A percentile compares a stretch with the other conserved stretches of the same genome.
phyloP scores from a whole-genome alignment of 2,797 vertebrate species.

The Protonibea diacanthus region DNA sequence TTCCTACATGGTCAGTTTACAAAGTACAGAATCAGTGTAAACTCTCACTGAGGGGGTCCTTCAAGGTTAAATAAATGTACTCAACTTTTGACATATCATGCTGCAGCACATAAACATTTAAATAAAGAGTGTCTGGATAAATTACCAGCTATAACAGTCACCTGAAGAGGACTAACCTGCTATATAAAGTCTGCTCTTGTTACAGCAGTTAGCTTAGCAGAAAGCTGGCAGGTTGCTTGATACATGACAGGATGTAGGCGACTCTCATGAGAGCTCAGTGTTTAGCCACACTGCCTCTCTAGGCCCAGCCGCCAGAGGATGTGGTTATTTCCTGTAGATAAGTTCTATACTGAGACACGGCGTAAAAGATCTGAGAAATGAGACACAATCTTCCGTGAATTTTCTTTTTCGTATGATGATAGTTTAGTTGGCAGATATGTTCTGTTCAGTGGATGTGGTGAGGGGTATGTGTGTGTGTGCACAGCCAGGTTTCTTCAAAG shows the following conservation, averaged over 20 bases:
- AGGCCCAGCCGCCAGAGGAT: constrained; percentile 80
- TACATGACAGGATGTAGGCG: constrained; percentile 78
- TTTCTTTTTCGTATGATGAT: not conserved
- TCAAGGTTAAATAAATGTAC: constrained; percentile 45
- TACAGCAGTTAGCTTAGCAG: constrained; percentile 28
- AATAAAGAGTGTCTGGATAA: constrained; percentile 5
- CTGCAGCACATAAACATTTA: not conserved
- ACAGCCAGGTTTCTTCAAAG: constrained; percentile 19
- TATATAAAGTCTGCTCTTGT: not conserved
- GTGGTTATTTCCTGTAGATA: constrained; percentile 87
- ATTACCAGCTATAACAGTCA: constrained; percentile 19
- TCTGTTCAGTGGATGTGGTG: not conserved
- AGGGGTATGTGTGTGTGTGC: not conserved
- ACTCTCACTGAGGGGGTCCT: constrained; percentile 8
- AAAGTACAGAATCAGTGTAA: constrained; percentile 33
- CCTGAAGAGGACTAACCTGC: constrained; percentile 15
- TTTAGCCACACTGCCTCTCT: constrained; percentile 64
- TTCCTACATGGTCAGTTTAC: constrained; percentile 42
- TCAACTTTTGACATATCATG: constrained; percentile 1
- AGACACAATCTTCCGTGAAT: constrained; percentile 12
- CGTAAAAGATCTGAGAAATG: not conserved
- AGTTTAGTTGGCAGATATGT: not conserved
- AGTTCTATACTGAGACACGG: constrained; percentile 61
- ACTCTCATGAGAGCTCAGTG: constrained; percentile 70
- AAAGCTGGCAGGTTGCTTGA: constrained; percentile 62